phyloP scores from a whole-genome alignment of 1,140 invertebrate species.

The Aphaenogaster floridana region DNA sequence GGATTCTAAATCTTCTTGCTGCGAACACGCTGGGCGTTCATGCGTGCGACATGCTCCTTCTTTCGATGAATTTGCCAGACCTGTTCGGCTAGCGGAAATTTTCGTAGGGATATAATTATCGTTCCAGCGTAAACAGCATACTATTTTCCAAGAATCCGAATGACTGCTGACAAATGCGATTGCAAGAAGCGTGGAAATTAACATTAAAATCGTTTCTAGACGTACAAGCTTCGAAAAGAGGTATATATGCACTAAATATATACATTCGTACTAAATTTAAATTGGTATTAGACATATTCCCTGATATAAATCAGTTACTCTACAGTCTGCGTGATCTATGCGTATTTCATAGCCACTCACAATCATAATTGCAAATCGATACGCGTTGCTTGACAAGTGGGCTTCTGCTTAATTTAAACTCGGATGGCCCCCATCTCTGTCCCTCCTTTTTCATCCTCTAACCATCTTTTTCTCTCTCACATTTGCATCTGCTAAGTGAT shows the following conservation, averaged over 20 bases:
- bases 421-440: slow-evolving; percentile 54
- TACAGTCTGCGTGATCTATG: slow-evolving; percentile 10
- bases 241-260: slow-evolving; percentile 7
- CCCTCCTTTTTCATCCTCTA: slow-evolving; percentile 17
- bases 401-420: slow-evolving; percentile 83
- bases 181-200: slow-evolving; percentile 40
- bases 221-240: background rate
- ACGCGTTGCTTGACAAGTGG: slow-evolving; percentile 74
- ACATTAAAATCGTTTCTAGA: slow-evolving; percentile 55
- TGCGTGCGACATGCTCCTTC: slow-evolving; percentile 53
- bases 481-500: slow-evolving; percentile 87
- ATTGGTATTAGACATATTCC: background rate
- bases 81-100: slow-evolving; percentile 41
- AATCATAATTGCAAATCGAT: slow-evolving; percentile 60
- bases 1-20: slow-evolving; percentile 53
- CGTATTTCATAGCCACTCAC: slow-evolving; percentile 20
- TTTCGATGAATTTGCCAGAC: slow-evolving; percentile 57
- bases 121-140: slow-evolving; percentile 15
- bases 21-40: slow-evolving; percentile 57
- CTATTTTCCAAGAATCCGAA: slow-evolving; percentile 49
- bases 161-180: slow-evolving; percentile 43
- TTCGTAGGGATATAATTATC: slow-evolving; percentile 52
- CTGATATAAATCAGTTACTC: slow-evolving; percentile 12
- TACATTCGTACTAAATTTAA: slow-evolving; percentile 36
- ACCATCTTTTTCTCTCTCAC: slow-evolving; percentile 54